Evolutionary conservation across 2,888 invertebrate genomes (phyloP).

Genomic region (Dryomyza anilis): DNA sequence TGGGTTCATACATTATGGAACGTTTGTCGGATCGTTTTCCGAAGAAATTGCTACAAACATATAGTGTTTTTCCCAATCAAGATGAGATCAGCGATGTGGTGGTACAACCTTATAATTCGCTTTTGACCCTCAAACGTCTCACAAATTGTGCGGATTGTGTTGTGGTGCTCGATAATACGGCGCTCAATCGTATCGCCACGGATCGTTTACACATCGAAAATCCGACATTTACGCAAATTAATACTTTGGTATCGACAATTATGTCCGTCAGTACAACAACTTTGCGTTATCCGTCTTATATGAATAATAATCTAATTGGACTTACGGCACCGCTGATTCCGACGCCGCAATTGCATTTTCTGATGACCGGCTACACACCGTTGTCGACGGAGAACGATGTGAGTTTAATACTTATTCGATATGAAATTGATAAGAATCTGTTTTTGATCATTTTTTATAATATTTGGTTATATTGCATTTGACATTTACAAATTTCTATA

Average conservation of each 20-base stretch:
- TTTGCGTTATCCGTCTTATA: conserved; percentile 87
- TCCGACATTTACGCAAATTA: conserved; percentile 96
- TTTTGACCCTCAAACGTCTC: conserved; percentile 90
- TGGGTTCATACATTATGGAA: conserved; percentile 95
- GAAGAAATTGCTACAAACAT: conserved; percentile 96
- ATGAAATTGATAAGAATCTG: neutral
- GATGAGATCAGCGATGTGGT: conserved; percentile 96
- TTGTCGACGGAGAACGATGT: conserved; percentile 84
- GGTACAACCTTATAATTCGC: conserved; percentile 94
- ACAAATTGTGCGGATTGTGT: conserved; percentile 97
- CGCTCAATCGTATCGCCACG: conserved; percentile 89
- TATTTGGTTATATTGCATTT: neutral
- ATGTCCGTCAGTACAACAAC: conserved; percentile 99
- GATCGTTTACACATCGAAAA: conserved; percentile 94
- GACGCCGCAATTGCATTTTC: conserved; percentile 95
- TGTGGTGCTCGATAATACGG: conserved; percentile 96
- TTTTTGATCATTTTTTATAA: neutral
- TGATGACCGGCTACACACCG: conserved; percentile 98
- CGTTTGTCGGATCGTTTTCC: conserved; percentile 91
- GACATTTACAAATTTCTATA: neutral
- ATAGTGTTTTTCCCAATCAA: conserved; percentile 98
- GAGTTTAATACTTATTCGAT: conserved; percentile 12
- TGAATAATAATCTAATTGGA: conserved; percentile 97
- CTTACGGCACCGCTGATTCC: conserved; percentile 95
- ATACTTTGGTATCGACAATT: conserved; percentile 95